Conservation (phyloP, 1,140 invertebrate genomes). For the Oedothorax gibbosus region DNA sequence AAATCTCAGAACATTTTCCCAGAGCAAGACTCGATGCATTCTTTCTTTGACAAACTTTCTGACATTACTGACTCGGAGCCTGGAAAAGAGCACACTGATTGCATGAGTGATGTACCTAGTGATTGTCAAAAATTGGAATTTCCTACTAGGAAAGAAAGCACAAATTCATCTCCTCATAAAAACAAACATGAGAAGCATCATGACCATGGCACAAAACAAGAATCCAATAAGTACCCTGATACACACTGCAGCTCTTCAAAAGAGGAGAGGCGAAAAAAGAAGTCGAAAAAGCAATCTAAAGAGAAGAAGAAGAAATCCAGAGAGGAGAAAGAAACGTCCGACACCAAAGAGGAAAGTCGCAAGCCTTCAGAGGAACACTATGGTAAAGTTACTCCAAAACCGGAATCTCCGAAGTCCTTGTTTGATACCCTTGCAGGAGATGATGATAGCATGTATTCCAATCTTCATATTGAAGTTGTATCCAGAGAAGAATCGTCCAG, state of each 20-base stretch:
- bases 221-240: conserved; percentile 48
- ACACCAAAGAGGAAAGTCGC: neutral
- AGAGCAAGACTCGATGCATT: conserved; percentile 46
- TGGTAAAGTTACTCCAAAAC: neutral
- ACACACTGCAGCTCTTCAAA: conserved; percentile 45
- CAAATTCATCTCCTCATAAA: conserved; percentile 28
- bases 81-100: conserved; percentile 30
- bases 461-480: conserved; percentile 62
- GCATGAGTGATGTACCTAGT: conserved; percentile 30
- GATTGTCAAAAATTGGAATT: conserved; percentile 6
- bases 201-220: conserved; percentile 38
- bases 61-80: conserved; percentile 55
- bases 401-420: conserved; percentile 52
- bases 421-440: conserved; percentile 43
- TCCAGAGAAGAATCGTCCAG: conserved; percentile 60
- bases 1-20: conserved; percentile 31
- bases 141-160: conserved; percentile 18
- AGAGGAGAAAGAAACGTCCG: conserved; percentile 33
- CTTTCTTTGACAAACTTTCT: conserved; percentile 48
- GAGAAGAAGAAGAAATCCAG: conserved; percentile 59
- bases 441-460: conserved; percentile 59
- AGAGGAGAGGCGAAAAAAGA: conserved; percentile 64
- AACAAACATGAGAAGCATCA: conserved; percentile 40
- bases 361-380: too few species aligned
- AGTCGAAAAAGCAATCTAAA: conserved; percentile 70